A percentile compares a stretch with the other conserved stretches of the same genome.
phyloP scores from a whole-genome alignment of 1,140 invertebrate species.

The Triops longicaudatus region DNA sequence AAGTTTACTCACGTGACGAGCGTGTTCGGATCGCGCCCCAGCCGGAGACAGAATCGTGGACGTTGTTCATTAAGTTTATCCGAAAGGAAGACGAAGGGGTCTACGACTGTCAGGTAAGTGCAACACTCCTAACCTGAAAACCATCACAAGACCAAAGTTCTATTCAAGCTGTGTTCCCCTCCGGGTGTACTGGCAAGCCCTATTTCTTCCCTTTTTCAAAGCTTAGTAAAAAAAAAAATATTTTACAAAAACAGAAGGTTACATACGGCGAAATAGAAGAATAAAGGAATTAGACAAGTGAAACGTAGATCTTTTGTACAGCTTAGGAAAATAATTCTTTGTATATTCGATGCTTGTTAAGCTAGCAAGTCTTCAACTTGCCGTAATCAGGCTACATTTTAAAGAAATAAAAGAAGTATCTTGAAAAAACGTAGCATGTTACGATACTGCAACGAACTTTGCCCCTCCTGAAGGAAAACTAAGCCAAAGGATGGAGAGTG shows the following conservation, averaged over 20 bases:
- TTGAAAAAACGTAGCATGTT: too few species aligned
- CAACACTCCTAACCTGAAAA: not conserved
- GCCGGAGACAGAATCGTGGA: slow-evolving; percentile 38
- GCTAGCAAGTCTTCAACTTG: too few species aligned
- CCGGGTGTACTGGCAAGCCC: not conserved
- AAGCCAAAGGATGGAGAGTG: not conserved
- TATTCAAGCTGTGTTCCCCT: not conserved
- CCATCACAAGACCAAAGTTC: not conserved
- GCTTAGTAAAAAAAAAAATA: too few species aligned
- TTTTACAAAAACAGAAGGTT: too few species aligned
- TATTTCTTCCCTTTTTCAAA: not conserved
- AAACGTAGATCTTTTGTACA: too few species aligned
- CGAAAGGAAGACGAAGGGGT: slow-evolving; percentile 38
- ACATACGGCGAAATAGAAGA: too few species aligned
- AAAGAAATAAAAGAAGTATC: too few species aligned
- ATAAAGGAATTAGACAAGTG: too few species aligned
- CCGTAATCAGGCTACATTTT: too few species aligned
- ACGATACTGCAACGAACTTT: not conserved
- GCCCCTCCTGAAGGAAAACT: not conserved
- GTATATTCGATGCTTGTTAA: too few species aligned
- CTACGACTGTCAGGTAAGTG: slow-evolving; percentile 41
- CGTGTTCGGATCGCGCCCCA: slow-evolving; percentile 34
- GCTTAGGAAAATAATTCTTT: too few species aligned
- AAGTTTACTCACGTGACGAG: slow-evolving; percentile 37
- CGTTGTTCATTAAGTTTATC: slow-evolving; percentile 40